phyloP scores from a whole-genome alignment of 2,888 invertebrate species.

The Sminthurinus aureus region DNA sequence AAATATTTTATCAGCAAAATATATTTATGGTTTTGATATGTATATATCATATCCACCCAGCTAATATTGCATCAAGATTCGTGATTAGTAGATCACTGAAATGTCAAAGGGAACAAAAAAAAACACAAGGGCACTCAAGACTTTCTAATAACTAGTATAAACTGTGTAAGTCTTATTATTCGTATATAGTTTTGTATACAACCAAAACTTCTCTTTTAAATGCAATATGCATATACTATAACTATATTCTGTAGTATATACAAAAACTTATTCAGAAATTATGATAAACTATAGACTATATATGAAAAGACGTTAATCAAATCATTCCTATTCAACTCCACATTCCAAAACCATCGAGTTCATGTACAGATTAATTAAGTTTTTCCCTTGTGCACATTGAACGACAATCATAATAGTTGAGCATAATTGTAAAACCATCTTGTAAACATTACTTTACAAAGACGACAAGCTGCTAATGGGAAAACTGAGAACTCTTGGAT shows the following conservation, averaged over 20 bases:
- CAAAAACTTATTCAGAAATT: not conserved
- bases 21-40: too few species aligned
- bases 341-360: not conserved
- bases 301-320: conserved; percentile 4
- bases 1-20: too few species aligned
- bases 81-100: conserved; percentile 16
- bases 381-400: not conserved
- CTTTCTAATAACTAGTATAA: conserved; percentile 6
- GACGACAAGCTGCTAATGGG: conserved; percentile 6
- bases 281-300: not conserved
- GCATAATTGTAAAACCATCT: conserved; percentile 5
- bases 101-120: not conserved
- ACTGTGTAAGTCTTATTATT: not conserved
- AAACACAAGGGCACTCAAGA: not conserved
- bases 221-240: not conserved
- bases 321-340: conserved; percentile 5
- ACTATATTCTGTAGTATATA: too few species aligned
- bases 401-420: conserved; percentile 6
- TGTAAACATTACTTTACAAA: not conserved
- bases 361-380: not conserved
- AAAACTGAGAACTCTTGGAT: not conserved
- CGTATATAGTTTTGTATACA: not conserved
- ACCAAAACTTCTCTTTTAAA: not conserved
- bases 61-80: not conserved
- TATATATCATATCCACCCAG: not conserved